Base-by-base conservation (phyloP, 1,140 invertebrate species). In the Triops cancriformis region DNA sequence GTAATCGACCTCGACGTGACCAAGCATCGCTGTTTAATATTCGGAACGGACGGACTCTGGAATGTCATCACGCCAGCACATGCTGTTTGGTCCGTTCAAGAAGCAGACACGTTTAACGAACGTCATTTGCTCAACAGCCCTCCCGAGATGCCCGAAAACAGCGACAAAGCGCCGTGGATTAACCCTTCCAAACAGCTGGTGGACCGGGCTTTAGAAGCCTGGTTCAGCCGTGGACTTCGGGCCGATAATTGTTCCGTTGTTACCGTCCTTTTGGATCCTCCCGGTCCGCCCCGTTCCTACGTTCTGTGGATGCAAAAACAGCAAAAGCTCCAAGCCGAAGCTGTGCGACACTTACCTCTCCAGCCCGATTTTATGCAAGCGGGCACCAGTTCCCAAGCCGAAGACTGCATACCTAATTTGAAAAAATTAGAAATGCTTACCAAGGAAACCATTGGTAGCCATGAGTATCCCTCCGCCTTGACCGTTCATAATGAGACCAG, bases 171-270 rank as follows among this genome's bases (percentile, higher is more conserved):
- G 5, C 79, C 64, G 28, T 94, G 92, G 91, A 88, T 93, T 42
- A 98, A 98, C 86, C 95, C 95, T 0, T 95, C 94, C 14, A 95
- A 95, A 83, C 90, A 91, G 79, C 85, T 98, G 73, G 96, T 98
- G 0, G 93, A 97, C 82, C 88, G 89, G 80, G 95, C 95, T 76
- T 88, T 88, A 84, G 81, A 82, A 72, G 81, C 83, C 23, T 94
- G 94, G 89, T 89, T 88, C 18, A 88, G 86, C 42, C 92, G 91
- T 9, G 89, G 92, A 82, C 90, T 97, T 87, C 88, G 94, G 42
- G 95, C 96, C 11, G 96, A 98, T 85, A 98, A 98, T 84, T 97
- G 95, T 3, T 96, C 93, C 76, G 95, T 95, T 72, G 92, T 98
- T 7, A 97, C 95, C 43, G 87, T 98, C 26, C 93, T 97, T 89